Base-by-base conservation (phyloP, 1,140 invertebrate species). In the Drosophila elegans region DNA sequence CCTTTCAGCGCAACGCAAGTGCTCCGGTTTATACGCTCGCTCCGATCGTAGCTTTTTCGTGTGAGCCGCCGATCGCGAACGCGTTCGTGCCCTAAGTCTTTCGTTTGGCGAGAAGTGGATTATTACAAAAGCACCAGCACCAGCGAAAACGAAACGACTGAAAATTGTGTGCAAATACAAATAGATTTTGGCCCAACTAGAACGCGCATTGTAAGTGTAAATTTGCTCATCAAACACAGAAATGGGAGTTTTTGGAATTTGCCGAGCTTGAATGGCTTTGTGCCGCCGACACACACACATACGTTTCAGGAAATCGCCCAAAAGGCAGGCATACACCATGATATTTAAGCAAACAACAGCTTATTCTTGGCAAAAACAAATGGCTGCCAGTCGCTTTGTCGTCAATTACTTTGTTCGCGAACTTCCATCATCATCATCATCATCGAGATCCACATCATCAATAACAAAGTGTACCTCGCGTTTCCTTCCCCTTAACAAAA, bases 51-150 rank as follows among this genome's bases (percentile, higher is more conserved):
- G 27, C n/a, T 48, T 29, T 49, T 55, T 34, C 29, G 39, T 59
- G 74, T 55, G 53, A 60, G 44, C 53, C 53, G 34, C 51, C 21
- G 27, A 46, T 72, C 72, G 53, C 39, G 38, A 63, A 44, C 63
- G 62, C 67, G 85, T 89, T 89, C 75, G 85, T 90, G 86, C 34
- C 78, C 59, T 74, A 81, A 90, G 85, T 89, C 85, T 79, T 90
- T 90, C 71, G 78, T 81, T 89, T 74, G 66, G 56, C 79, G 45
- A 64, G 72, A 74, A 55, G 63, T 82, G 80, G 71, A 78, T 76
- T 71, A 67, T 41, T 21, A 21, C 16, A 21, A 59, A 49, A 32
- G 54, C 53, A 59, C 27, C 42, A 54, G 45, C 74, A 21, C 16
- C 16, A 21, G 16, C 16, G 16, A 21, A 21, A 21, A 21, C 16